Evolutionary conservation across 2,888 invertebrate genomes (phyloP), one percentile per base, ranked within the genome.

Genomic region (Latrodectus hesperus): DNA sequence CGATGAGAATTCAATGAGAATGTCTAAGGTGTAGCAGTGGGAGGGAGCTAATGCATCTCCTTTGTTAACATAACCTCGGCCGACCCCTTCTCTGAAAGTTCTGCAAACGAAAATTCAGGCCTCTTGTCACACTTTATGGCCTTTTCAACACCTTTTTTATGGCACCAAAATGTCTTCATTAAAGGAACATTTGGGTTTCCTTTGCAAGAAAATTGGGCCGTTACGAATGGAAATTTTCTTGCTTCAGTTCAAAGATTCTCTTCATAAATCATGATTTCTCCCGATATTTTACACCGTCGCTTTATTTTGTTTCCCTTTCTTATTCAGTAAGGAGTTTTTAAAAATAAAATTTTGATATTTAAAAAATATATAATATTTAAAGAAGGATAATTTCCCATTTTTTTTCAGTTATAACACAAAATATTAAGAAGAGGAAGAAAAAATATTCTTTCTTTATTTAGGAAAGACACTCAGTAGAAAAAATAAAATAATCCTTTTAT

Each of bases 121-220:
- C n/a, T 60, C 60, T n/a, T 16, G 60, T 60, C 60, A 60, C 60
- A 60, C 60, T 12, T n/a, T 12, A 60, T 60, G 14, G 60, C 60
- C n/a, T 60, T 60, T 60, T 60, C 14, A 60, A 60, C 60, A n/a
- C 60, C 60, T 60, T 60, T 60, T 80, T 78, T 60, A 72, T 71
- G 80, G 49, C 80, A 73, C 65, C 52, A 60, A 67, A 81, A 81
- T 81, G 81, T 73, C 81, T 81, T 81, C 81, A 81, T 81, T 81
- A 81, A 51, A 17, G 60, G 67, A 65, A 9, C 73, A 55, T 80
- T 80, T 72, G 8, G 17, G 72, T 10, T 22, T 60, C n/a, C 60
- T 60, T 60, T 60, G 60, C 60, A 16, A n/a, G 38, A 38, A 60
- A 60, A 60, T 12, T 60, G 60, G 60, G 60, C 60, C n/a, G 60